These are phyloP conservation scores for Philopedon plagiatum DNA, from an alignment of 2,888 invertebrate genomes.

Conservation along the genomic window DNA sequence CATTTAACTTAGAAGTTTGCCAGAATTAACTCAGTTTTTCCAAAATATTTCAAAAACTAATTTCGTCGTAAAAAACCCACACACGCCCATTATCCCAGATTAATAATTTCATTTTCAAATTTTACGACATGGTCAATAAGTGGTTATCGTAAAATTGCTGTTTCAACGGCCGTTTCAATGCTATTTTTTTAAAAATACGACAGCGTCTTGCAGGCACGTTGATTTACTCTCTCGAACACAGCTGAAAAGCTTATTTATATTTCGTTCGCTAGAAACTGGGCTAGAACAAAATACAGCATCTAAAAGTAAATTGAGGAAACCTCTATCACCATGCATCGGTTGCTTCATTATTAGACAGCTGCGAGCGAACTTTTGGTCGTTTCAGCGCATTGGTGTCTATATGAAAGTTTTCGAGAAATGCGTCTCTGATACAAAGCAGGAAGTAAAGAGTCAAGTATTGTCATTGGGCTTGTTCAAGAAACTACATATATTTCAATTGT, in stretches of 20 bases:
- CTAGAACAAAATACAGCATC: background rate
- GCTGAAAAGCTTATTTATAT: constrained; percentile 1
- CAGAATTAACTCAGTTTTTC: background rate
- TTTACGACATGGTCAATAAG: constrained; percentile 25
- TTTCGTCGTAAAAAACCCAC: constrained; percentile 17
- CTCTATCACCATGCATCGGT: background rate
- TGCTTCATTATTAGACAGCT: background rate
- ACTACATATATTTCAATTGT: too few relatives aligned
- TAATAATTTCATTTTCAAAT: constrained; percentile 31
- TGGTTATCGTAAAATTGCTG: constrained; percentile 23
- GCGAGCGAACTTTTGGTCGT: background rate
- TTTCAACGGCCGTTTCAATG: background rate
- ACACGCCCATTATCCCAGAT: constrained; percentile 8
- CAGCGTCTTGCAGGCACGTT: background rate
- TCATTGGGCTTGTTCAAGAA: too few relatives aligned
- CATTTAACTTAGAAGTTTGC: background rate
- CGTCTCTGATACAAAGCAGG: too few relatives aligned
- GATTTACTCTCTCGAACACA: background rate
- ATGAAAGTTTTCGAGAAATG: background rate
- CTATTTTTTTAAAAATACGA: background rate
- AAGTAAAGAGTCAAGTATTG: too few relatives aligned
- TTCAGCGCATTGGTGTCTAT: background rate
- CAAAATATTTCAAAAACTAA: constrained; percentile 6
- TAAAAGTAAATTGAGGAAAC: constrained; percentile 10
- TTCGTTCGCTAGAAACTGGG: background rate